Evolutionary conservation across 2,113 vertebrate genomes (phyloP).

Genomic region (Mormyrus lacerda): DNA sequence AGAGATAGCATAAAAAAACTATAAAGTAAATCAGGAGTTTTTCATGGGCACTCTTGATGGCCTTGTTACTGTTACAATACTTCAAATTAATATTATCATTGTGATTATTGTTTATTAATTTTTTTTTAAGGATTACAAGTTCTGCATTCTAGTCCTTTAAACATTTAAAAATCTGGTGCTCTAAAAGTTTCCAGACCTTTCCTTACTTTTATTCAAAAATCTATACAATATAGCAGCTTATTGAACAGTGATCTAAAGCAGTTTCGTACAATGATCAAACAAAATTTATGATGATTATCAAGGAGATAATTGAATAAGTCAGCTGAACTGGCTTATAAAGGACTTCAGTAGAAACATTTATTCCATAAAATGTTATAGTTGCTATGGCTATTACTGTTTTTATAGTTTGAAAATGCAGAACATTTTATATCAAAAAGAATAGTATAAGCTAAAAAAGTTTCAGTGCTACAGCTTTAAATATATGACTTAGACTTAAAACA

Average conservation of each 20-base stretch:
- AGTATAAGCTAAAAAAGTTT: neutral
- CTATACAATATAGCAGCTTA: neutral
- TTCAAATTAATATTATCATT: neutral
- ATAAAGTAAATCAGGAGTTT: neutral
- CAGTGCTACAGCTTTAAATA: neutral
- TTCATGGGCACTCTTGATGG: neutral
- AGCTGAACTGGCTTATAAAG: neutral
- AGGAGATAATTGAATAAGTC: neutral
- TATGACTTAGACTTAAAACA: neutral
- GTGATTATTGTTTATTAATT: neutral
- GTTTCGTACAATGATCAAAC: neutral
- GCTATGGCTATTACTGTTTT: neutral
- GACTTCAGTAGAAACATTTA: neutral
- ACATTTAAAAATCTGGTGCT: neutral
- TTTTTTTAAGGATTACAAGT: neutral
- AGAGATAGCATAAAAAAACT: no score
- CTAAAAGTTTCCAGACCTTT: neutral
- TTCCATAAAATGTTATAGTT: neutral
- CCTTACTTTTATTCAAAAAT: neutral
- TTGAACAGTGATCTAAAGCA: neutral
- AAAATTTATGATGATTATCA: neutral
- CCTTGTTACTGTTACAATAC: neutral
- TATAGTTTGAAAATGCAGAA: neutral
- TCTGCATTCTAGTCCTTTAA: neutral
- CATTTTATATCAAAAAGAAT: neutral